Conservation (phyloP, 2,113 vertebrate species). For the Brachirus orientalis region DNA sequence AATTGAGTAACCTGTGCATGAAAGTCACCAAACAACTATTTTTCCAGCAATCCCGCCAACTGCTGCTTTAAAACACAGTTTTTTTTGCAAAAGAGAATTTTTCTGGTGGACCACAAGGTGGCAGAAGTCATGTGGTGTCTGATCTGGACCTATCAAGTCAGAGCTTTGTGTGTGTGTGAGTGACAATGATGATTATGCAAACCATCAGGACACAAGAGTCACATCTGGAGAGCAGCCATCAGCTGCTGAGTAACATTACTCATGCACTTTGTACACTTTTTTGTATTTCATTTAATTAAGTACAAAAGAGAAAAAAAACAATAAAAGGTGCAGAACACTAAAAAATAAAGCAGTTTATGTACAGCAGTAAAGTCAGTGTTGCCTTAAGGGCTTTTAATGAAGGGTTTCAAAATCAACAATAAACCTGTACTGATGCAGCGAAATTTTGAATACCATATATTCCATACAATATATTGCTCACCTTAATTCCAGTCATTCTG, state of each 20-base stretch:
- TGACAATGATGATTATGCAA: constrained; percentile 10
- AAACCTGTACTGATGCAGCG: too few species aligned
- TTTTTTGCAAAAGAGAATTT: background rate
- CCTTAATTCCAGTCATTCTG: too few species aligned
- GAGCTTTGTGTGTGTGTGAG: too few species aligned
- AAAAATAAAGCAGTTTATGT: too few species aligned
- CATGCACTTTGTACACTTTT: background rate
- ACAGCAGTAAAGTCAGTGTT: constrained; percentile 59
- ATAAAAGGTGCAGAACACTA: background rate
- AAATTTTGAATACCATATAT: too few species aligned
- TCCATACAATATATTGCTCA: too few species aligned
- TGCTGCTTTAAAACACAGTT: too few species aligned
- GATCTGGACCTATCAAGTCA: background rate
- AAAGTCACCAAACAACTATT: too few species aligned
- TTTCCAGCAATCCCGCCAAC: too few species aligned
- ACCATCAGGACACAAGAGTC: constrained; percentile 10
- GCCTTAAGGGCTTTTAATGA: constrained; percentile 4
- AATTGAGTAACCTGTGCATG: too few species aligned
- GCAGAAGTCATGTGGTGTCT: constrained; percentile 24
- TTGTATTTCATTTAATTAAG: background rate
- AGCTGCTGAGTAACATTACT: constrained; percentile 7
- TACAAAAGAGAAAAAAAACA: background rate
- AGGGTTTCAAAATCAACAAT: too few species aligned
- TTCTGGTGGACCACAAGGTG: constrained; percentile 35
- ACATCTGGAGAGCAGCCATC: constrained; percentile 19